Evolutionary conservation across 53 echinoderm and acorn worm species (phyloP).

Genomic region (Glandiceps talaboti): DNA sequence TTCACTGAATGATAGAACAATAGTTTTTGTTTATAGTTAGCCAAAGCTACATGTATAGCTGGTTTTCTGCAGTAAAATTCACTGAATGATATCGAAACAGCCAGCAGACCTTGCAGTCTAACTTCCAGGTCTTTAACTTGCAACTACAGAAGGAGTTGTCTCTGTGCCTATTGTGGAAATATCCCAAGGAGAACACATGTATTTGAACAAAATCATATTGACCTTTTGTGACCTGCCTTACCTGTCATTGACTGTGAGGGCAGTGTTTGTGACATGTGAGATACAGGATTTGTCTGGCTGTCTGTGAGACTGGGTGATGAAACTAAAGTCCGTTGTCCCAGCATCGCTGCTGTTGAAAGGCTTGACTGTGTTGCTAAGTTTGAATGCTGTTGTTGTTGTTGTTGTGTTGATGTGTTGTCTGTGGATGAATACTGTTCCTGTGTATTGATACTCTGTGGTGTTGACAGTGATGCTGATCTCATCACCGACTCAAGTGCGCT

Average conservation of each 20-base stretch:
- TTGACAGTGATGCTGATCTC: not conserved
- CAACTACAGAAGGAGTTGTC: too few relatives aligned
- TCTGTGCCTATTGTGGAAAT: too few relatives aligned
- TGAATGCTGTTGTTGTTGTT: not conserved
- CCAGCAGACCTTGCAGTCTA: too few relatives aligned
- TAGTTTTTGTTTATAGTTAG: too few relatives aligned
- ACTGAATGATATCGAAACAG: too few relatives aligned
- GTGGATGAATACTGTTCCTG: not conserved
- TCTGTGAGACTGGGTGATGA: not conserved
- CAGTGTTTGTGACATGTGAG: not conserved
- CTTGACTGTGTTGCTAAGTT: not conserved
- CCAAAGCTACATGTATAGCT: too few relatives aligned
- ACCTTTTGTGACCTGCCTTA: too few relatives aligned
- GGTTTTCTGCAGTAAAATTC: too few relatives aligned
- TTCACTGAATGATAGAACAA: too few relatives aligned
- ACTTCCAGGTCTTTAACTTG: too few relatives aligned
- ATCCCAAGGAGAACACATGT: too few relatives aligned
- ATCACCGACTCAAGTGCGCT: not conserved
- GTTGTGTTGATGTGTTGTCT: not conserved
- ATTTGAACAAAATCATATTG: too few relatives aligned
- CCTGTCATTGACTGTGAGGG: conserved; percentile 6
- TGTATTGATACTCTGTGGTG: not conserved
- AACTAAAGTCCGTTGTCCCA: not conserved
- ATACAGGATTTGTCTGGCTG: not conserved
- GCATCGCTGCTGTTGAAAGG: not conserved